Conservation (phyloP, 2,888 invertebrate species). For the Venusia cambrica region DNA sequence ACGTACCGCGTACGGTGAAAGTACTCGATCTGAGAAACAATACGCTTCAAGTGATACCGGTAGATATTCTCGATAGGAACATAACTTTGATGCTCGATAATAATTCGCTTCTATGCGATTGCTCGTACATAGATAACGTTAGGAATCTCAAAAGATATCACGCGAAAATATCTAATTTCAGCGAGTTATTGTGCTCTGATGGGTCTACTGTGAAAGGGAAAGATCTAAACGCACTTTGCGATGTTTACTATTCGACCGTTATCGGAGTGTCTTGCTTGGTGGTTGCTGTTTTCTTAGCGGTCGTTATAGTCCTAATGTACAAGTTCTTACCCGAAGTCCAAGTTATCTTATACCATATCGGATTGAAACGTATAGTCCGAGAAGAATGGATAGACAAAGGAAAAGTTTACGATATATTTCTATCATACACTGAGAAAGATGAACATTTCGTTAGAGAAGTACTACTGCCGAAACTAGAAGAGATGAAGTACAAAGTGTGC, state of each 20-base stretch:
- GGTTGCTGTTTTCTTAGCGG: slow-evolving; percentile 9
- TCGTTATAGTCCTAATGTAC: slow-evolving; percentile 18
- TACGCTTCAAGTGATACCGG: slow-evolving; percentile 5
- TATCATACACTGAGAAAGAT: slow-evolving; percentile 90
- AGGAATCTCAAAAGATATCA: slow-evolving; percentile 6
- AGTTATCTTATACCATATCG: slow-evolving; percentile 28
- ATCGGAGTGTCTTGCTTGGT: slow-evolving; percentile 22
- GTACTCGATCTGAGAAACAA: slow-evolving; percentile 25
- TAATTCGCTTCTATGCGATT: slow-evolving; percentile 26
- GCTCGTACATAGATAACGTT: slow-evolving; percentile 15
- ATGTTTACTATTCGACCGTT: slow-evolving; percentile 19
- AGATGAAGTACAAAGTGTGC: slow-evolving; percentile 81
- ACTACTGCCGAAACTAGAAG: slow-evolving; percentile 84
- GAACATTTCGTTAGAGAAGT: slow-evolving; percentile 84
- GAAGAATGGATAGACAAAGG: slow-evolving; percentile 32
- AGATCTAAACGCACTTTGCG: slow-evolving; percentile 33
- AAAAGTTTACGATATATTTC: slow-evolving; percentile 87
- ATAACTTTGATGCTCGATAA: slow-evolving; percentile 10
- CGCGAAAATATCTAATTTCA: slow-evolving; percentile 9
- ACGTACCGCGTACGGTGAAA: slow-evolving; percentile 8
- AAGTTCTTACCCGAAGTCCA: slow-evolving; percentile 33
- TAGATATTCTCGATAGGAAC: slow-evolving; percentile 10
- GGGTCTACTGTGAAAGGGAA: slow-evolving; percentile 8
- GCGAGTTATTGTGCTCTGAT: slow-evolving; percentile 10
- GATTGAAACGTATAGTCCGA: slow-evolving; percentile 19